Evolutionary conservation across 2,113 vertebrate genomes (phyloP), one percentile per base, ranked within the genome.

Genomic region (Dermatemys mawii): DNA sequence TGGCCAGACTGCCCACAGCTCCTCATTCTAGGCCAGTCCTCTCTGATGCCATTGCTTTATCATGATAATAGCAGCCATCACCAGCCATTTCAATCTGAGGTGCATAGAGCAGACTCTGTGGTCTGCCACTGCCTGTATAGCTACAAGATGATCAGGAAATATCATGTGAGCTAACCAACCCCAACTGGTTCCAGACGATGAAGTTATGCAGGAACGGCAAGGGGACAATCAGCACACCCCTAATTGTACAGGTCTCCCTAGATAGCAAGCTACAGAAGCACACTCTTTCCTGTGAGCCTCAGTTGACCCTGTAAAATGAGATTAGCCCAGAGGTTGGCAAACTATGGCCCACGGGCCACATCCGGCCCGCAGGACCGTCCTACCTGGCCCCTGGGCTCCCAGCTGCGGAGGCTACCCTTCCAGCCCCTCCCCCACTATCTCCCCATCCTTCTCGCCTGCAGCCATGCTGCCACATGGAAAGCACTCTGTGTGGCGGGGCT

Each of bases 191-290:
- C 29, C 60, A 48, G 55, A 53, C 78, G 88, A 96, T 76, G 92
- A 93, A 85, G 86, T 16, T 87, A 70, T 92, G 78, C 81, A 26
- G 51, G 92, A 87, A 79, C 5, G 73, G 53, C 84, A 82, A 90
- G 84, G 78, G 84, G 86, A 95, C 79, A 83, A 67, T 86, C 87
- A 92, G 78, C 78, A 81, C 9, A 2, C 27, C 63, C 54, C 80
- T 87, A 80, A 53, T 51, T 19, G 80, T 11, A 54, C 48, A 89
- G 35, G 79, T 51, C 44, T 88, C 48, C 91, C 81, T 87, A 26
- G 35, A 78, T 4, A 19, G 38, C 82, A 78, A 79, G 92, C 84
- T 86, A 50, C 81, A 49, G 80, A 57, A 41, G 53, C 55, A 55
- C 35, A 50, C 41, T 79, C 67, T 27, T 46, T 82, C 5, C 5